These are phyloP conservation scores for Erebia epiphron DNA, from an alignment of 2,888 invertebrate genomes.

Conservation along the genomic window DNA sequence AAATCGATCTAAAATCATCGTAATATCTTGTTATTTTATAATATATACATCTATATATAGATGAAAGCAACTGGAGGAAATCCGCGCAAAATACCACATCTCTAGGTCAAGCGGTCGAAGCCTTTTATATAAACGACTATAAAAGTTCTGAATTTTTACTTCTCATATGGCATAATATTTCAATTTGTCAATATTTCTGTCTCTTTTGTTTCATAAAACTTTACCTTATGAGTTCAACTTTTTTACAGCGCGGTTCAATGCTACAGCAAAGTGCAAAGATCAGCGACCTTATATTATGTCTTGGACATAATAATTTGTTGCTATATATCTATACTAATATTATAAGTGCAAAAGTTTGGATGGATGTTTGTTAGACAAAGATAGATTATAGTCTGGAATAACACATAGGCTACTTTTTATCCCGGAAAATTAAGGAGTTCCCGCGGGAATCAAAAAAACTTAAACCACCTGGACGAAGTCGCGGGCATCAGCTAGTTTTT, in stretches of 20 bases:
- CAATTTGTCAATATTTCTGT: background rate
- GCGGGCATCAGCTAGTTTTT: no score
- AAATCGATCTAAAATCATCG: no score
- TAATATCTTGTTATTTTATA: no score
- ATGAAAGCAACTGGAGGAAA: background rate
- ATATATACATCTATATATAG: no score
- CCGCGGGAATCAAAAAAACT: no score
- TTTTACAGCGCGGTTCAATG: constrained; percentile 18
- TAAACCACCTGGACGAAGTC: no score
- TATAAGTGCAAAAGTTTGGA: no score
- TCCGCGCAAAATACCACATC: background rate
- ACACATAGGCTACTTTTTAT: no score
- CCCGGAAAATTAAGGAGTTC: no score
- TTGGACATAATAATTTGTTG: background rate
- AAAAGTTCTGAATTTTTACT: constrained; percentile 1
- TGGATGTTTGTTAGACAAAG: no score
- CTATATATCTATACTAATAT: no score
- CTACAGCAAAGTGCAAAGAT: constrained; percentile 19
- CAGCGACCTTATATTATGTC: background rate
- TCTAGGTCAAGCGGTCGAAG: constrained; percentile 4
- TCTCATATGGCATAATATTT: background rate
- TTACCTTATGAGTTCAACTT: constrained; percentile 11
- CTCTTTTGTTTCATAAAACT: constrained; percentile 7
- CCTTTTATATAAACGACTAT: background rate
- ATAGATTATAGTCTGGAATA: no score